A percentile compares a stretch with the other conserved stretches of the same genome.
phyloP scores from a whole-genome alignment of 2,888 invertebrate species.

The Mechanitis mazaeus region DNA sequence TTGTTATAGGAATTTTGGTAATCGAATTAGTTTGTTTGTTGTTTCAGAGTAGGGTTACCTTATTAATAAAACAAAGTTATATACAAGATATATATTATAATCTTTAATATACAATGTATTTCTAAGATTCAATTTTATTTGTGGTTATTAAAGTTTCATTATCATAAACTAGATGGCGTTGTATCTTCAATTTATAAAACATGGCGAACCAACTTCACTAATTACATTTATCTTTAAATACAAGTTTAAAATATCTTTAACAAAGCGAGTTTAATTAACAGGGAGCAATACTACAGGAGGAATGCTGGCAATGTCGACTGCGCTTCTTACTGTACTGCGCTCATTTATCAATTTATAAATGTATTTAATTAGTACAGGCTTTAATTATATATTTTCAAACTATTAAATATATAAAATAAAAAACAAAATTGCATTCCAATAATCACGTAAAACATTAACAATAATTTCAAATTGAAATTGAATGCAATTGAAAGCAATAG shows the following conservation, averaged over 20 bases:
- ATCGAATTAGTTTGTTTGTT: not conserved
- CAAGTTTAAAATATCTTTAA: constrained; percentile 6
- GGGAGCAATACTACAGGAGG: not conserved
- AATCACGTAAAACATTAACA: constrained; percentile 8
- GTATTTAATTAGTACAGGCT: not conserved
- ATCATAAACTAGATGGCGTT: constrained; percentile 1
- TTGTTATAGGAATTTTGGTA: constrained; percentile 15
- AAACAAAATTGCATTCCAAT: too few relatives aligned
- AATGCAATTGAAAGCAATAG: constrained; percentile 27
- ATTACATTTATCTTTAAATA: constrained; percentile 6
- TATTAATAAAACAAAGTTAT: not conserved
- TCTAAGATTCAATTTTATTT: too few relatives aligned
- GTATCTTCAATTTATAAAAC: not conserved
- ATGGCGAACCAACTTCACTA: not conserved
- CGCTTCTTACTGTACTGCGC: not conserved
- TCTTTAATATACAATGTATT: too few relatives aligned
- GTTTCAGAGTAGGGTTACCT: too few relatives aligned
- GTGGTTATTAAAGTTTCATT: not conserved
- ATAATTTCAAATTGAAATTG: constrained; percentile 24
- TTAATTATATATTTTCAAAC: not conserved
- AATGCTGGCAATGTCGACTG: constrained; percentile 4
- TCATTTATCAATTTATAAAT: constrained; percentile 2
- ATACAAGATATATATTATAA: not conserved
- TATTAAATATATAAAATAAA: too few relatives aligned
- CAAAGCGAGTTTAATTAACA: constrained; percentile 6